Evolutionary conservation across 2,113 vertebrate genomes (phyloP).

Genomic region (Herpetotheres cachinnans): DNA sequence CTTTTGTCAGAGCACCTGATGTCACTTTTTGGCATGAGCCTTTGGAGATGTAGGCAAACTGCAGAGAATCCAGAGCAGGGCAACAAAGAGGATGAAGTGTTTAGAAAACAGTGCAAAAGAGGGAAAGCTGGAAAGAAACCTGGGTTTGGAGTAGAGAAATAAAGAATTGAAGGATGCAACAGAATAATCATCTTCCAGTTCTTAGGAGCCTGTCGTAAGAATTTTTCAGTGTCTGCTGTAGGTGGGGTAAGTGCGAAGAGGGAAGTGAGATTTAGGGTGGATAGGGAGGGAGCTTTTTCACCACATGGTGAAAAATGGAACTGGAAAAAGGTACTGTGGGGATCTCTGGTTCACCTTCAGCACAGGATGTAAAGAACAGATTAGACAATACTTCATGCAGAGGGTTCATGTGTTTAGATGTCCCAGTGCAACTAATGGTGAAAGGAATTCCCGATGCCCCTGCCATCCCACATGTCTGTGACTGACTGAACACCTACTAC

Average conservation of each 20-base stretch:
- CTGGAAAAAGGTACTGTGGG: not conserved
- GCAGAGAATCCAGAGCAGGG: not conserved
- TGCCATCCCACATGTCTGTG: not conserved
- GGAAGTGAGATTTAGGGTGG: not conserved
- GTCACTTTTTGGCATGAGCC: not conserved
- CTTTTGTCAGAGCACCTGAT: not conserved
- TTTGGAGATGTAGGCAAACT: not conserved
- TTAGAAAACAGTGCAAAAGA: not conserved
- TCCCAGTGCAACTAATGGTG: not conserved
- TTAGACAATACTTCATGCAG: not conserved
- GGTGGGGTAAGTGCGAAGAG: not conserved
- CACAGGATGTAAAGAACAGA: not conserved
- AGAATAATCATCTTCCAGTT: not conserved
- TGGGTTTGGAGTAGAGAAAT: not conserved
- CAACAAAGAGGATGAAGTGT: not conserved
- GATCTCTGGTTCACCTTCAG: not conserved
- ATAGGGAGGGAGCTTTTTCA: not conserved
- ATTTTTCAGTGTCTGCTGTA: not conserved
- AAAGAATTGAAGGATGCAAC: not conserved
- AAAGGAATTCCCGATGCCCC: not conserved
- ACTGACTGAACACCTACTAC: not conserved
- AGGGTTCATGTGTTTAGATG: not conserved
- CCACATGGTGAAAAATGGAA: not conserved
- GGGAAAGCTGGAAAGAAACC: not conserved
- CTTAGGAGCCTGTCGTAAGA: not conserved